These are phyloP conservation scores for Tromatobia lineatoria DNA, from an alignment of 2,888 invertebrate species.

Conservation along the genomic window DNA sequence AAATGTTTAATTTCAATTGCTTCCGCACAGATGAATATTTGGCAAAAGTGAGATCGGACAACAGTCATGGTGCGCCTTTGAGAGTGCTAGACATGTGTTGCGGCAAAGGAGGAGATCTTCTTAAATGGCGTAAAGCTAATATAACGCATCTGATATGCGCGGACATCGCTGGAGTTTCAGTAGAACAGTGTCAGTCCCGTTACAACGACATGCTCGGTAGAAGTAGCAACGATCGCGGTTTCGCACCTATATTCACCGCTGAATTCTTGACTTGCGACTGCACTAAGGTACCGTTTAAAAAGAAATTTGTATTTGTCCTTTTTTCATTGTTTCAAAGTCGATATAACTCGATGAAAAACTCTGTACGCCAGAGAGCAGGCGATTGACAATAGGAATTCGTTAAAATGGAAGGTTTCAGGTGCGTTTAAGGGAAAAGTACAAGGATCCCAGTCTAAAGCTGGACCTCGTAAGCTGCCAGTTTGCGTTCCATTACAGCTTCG, in stretches of 20 bases:
- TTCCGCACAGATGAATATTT: constrained; percentile 86
- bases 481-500: constrained; percentile 99
- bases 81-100: constrained; percentile 97
- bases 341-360: constrained; percentile 25
- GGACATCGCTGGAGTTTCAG: constrained; percentile 97
- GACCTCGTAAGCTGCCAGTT: constrained; percentile 99
- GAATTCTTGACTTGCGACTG: constrained; percentile 97
- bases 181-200: constrained; percentile 95
- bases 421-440: constrained; percentile 91
- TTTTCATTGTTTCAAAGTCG: background rate
- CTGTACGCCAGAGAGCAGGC: constrained; percentile 57
- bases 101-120: constrained; percentile 99
- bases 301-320: background rate
- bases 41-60: constrained; percentile 88
- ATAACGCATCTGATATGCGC: constrained; percentile 95
- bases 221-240: constrained; percentile 79
- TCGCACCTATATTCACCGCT: constrained; percentile 89
- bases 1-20: background rate
- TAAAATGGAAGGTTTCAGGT: constrained; percentile 83
- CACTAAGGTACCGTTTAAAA: constrained; percentile 88
- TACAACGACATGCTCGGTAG: constrained; percentile 90
- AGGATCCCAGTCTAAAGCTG: constrained; percentile 92
- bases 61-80: constrained; percentile 89
- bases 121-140: constrained; percentile 96
- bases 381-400: constrained; percentile 73